Percentiles rank a stretch among this genome's conserved stretches.
Evolutionary conservation across 2,113 vertebrate genomes (phyloP).

Genomic region (Felis catus): F.catus_Fca126_mat1.0 CM031414.1:11900501-11901000

Average conservation of each 20-base stretch:
- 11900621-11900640: not conserved
- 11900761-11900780: not conserved
- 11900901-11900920: not conserved
- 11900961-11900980: not conserved
- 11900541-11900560: not conserved
- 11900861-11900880: not conserved
- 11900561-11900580: not conserved
- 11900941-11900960: not conserved
- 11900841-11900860: not conserved
- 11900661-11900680: accelerated
- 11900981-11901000: not conserved
- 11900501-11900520: not conserved
- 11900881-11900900: conserved; percentile 1
- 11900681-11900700: not conserved
- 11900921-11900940: not conserved
- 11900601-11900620: accelerated
- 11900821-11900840: not conserved
- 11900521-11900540: not conserved
- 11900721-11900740: not conserved
- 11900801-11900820: not conserved
- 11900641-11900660: accelerated
- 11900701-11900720: not conserved
- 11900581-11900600: accelerated
- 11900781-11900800: not conserved
- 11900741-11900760: not conserved